These are phyloP conservation scores for Telmatherina bonti DNA, from an alignment of 2,797 vertebrate genomes.

Conservation along the genomic window DNA sequence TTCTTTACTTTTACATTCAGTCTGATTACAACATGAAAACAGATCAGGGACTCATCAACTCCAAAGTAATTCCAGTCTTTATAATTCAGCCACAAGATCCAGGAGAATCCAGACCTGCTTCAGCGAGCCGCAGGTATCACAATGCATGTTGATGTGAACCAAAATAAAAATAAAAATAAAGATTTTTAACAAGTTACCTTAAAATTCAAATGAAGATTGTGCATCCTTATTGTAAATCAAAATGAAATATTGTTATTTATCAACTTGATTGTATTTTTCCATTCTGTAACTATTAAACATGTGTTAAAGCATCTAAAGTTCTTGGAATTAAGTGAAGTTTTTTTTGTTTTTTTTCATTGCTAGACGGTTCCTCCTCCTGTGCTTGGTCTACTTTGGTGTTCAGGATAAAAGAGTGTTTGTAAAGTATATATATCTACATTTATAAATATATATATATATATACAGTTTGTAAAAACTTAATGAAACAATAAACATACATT, in stretches of 20 bases:
- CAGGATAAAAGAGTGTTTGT: constrained; percentile 64
- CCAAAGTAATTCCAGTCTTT: not conserved
- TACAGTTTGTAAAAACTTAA: constrained; percentile 60
- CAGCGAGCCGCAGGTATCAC: constrained; percentile 2
- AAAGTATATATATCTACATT: constrained; percentile 26
- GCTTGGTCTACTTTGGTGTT: constrained; percentile 62
- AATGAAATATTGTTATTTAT: not conserved
- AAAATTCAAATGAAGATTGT: no score
- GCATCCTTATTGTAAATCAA: not conserved
- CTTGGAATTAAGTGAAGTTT: constrained; percentile 34
- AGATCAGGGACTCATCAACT: constrained; percentile 18
- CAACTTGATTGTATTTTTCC: constrained; percentile 22
- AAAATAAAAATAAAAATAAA: no score
- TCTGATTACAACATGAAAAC: constrained; percentile 22
- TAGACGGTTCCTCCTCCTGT: constrained; percentile 41
- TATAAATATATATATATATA: constrained; percentile 25
- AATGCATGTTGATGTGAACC: no score
- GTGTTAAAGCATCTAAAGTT: constrained; percentile 23
- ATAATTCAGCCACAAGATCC: constrained; percentile 2
- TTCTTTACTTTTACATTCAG: constrained; percentile 18
- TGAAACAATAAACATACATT: constrained; percentile 70
- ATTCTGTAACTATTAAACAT: not conserved
- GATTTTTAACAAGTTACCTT: no score
- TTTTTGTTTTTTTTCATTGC: constrained; percentile 38
- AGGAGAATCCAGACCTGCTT: no score